These are phyloP conservation scores for Melanostoma scalare DNA, from an alignment of 2,888 invertebrate species.

Conservation along the genomic window DNA sequence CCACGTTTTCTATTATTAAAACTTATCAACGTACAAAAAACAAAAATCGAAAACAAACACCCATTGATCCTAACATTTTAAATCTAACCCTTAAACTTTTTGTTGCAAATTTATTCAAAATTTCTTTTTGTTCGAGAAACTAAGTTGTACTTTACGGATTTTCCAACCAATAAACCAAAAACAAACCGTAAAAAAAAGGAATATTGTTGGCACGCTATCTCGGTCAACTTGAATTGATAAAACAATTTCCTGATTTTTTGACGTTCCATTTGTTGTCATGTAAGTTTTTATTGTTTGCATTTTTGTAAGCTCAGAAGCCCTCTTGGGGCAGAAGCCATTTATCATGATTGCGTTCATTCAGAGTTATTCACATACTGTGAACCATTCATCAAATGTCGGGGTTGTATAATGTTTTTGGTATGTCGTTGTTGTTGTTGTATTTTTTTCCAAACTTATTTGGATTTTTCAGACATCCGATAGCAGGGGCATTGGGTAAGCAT, in stretches of 20 bases:
- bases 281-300: conserved; percentile 33
- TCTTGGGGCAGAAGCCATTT: conserved; percentile 36
- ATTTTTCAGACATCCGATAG: conserved; percentile 38
- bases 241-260: conserved; percentile 36
- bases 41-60: too few species aligned
- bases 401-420: conserved; percentile 10
- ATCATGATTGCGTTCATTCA: conserved; percentile 28
- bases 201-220: not conserved
- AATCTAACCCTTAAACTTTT: too few species aligned
- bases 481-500: conserved; percentile 32
- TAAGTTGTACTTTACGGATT: not conserved
- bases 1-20: too few species aligned
- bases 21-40: too few species aligned
- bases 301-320: not conserved
- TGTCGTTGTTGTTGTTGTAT: conserved; percentile 16
- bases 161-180: not conserved
- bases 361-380: conserved; percentile 39
- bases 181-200: not conserved
- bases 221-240: conserved; percentile 31
- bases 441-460: not conserved
- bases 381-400: conserved; percentile 40
- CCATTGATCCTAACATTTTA: too few species aligned
- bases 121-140: too few species aligned
- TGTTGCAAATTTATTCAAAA: too few species aligned
- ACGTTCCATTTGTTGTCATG: conserved; percentile 33